phyloP scores from a whole-genome alignment of 1,140 invertebrate genomes.

The Macrobrachium nipponense region DNA sequence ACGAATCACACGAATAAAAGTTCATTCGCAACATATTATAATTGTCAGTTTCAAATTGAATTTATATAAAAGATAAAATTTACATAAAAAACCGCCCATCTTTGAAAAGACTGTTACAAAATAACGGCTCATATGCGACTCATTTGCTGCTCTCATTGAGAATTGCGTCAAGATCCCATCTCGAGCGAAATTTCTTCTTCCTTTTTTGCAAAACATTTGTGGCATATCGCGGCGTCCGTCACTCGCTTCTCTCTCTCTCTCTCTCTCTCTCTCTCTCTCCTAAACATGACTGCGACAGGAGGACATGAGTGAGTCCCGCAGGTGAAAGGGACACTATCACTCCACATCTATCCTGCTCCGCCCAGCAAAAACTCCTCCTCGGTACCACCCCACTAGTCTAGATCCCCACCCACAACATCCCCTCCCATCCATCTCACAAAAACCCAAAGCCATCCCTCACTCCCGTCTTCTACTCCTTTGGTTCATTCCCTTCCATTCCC shows the following conservation, averaged over 20 bases:
- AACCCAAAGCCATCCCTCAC: not conserved
- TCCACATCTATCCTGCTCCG: slow-evolving; percentile 24
- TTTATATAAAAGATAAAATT: too few species aligned
- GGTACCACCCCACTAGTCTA: not conserved
- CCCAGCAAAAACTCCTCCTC: slow-evolving; percentile 33
- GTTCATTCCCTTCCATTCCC: not conserved
- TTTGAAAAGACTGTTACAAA: too few species aligned
- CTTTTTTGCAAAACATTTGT: not conserved
- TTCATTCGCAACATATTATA: too few species aligned
- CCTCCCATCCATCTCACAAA: not conserved
- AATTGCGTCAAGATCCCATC: too few species aligned
- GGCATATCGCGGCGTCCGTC: not conserved
- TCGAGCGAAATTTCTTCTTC: not conserved
- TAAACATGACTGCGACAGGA: slow-evolving; percentile 7
- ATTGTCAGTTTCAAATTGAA: too few species aligned
- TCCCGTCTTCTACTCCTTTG: not conserved
- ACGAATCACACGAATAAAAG: too few species aligned
- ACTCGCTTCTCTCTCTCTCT: not conserved
- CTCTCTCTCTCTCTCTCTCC: not conserved
- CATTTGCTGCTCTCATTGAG: too few species aligned
- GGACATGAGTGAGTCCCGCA: slow-evolving; percentile 44
- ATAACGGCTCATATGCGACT: too few species aligned
- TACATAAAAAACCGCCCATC: too few species aligned
- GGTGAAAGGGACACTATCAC: slow-evolving; percentile 51
- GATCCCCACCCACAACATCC: not conserved